Evolutionary conservation across 2,113 vertebrate species (phyloP).

Genomic region (Pelmatolapia mariae): DNA sequence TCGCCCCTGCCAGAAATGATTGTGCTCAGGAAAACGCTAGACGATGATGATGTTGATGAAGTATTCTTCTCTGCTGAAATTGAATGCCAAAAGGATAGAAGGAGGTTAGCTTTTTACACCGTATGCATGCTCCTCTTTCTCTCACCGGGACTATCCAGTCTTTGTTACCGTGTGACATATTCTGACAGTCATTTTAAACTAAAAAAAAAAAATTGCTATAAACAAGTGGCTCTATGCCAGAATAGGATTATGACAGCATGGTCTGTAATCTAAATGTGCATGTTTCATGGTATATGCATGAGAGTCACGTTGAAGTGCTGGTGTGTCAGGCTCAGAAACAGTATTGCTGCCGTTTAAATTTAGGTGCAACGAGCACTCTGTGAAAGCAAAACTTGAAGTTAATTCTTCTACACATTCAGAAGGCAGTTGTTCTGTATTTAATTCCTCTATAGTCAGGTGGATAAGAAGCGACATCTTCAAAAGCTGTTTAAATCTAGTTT

Average conservation of each 20-base stretch:
- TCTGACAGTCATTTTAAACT: not conserved
- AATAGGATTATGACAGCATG: conserved; percentile 27
- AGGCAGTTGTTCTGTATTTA: not conserved
- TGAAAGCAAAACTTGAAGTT: conserved; percentile 14
- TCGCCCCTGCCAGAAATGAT: conserved; percentile 69
- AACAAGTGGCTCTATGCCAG: not conserved
- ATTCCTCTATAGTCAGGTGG: not conserved
- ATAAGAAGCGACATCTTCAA: conserved; percentile 15
- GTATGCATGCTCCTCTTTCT: conserved; percentile 20
- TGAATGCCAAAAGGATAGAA: conserved; percentile 57
- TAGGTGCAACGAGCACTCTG: not conserved
- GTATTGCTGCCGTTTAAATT: conserved; percentile 1
- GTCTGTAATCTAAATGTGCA: not conserved
- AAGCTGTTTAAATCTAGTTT: conserved; percentile 4
- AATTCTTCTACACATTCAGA: conserved; percentile 12
- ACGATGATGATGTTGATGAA: conserved; percentile 69
- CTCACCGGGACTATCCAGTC: not conserved
- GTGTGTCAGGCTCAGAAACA: not conserved
- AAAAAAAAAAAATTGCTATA: not conserved
- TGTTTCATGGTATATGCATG: not conserved
- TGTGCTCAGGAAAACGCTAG: conserved; percentile 62
- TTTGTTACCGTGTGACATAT: not conserved
- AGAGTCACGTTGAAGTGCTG: not conserved
- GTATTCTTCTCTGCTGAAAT: conserved; percentile 68
- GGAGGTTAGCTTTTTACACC: conserved; percentile 43